These are phyloP conservation scores for Poecilia wingei DNA, from an alignment of 2,797 vertebrate genomes.

Conservation along the genomic window DNA sequence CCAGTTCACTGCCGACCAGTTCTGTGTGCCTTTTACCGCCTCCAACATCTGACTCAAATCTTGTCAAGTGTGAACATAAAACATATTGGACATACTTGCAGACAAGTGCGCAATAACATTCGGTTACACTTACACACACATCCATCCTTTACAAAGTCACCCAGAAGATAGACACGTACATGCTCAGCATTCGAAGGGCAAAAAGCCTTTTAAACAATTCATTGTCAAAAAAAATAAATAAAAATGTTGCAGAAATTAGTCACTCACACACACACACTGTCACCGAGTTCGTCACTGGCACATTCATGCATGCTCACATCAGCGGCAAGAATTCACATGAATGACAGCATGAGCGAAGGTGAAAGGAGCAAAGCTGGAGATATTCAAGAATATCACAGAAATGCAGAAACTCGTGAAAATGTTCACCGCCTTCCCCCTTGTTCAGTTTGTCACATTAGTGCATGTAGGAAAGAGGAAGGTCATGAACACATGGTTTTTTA, in stretches of 20 bases:
- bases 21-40: conserved; percentile 42
- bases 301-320: conserved; percentile 13
- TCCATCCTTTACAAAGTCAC: background rate
- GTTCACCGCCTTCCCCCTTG: background rate
- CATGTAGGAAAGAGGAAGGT: background rate
- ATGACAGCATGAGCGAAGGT: conserved; percentile 24
- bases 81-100: conserved; percentile 26
- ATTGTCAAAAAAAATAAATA: conserved; percentile 27
- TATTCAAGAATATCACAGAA: background rate
- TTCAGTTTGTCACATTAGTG: background rate
- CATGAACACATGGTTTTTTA: background rate
- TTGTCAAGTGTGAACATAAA: conserved; percentile 49
- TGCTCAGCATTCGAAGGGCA: conserved; percentile 33
- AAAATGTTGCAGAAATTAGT: conserved; percentile 39
- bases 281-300: conserved; percentile 27
- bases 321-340: conserved; percentile 37
- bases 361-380: conserved; percentile 1
- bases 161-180: conserved; percentile 6
- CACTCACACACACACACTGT: conserved; percentile 29
- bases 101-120: conserved; percentile 15
- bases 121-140: conserved; percentile 9
- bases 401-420: background rate
- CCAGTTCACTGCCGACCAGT: conserved; percentile 41
- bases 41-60: conserved; percentile 58
- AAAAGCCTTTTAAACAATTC: conserved; percentile 55